Conservation (phyloP, 2,888 invertebrate genomes). For the Arge pagana region DNA sequence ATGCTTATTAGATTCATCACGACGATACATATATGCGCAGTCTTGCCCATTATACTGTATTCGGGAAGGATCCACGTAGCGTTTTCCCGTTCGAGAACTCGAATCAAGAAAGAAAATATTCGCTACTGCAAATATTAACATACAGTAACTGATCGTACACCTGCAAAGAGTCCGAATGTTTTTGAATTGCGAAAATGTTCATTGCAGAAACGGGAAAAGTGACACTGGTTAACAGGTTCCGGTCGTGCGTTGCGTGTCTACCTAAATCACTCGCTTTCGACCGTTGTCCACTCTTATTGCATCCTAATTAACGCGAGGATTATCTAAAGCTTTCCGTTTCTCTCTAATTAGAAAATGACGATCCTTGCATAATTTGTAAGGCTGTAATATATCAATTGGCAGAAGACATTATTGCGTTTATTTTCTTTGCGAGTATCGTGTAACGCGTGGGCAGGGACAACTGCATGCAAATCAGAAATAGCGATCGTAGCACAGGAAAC, state of each 20-base stretch:
- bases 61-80: too few species aligned
- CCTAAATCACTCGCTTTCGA: conserved; percentile 21
- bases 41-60: too few species aligned
- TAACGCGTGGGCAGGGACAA: too few species aligned
- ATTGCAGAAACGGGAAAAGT: conserved; percentile 11
- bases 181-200: conserved; percentile 4
- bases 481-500: conserved; percentile 12
- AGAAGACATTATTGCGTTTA: too few species aligned
- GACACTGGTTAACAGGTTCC: conserved; percentile 12
- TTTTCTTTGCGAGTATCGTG: too few species aligned
- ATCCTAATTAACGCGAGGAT: conserved; percentile 6
- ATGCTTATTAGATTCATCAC: conserved; percentile 41
- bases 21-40: neutral
- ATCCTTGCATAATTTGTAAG: too few species aligned
- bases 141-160: too few species aligned
- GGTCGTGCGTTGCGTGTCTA: conserved; percentile 8
- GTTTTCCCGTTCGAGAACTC: neutral
- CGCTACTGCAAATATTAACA: neutral
- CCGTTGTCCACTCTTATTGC: neutral
- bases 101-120: neutral
- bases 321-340: conserved; percentile 7
- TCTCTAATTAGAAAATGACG: too few species aligned
- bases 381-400: too few species aligned
- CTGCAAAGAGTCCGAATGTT: too few species aligned
- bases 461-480: too few species aligned